phyloP scores from a whole-genome alignment of 2,113 vertebrate species.

The Carassius carassius region DNA sequence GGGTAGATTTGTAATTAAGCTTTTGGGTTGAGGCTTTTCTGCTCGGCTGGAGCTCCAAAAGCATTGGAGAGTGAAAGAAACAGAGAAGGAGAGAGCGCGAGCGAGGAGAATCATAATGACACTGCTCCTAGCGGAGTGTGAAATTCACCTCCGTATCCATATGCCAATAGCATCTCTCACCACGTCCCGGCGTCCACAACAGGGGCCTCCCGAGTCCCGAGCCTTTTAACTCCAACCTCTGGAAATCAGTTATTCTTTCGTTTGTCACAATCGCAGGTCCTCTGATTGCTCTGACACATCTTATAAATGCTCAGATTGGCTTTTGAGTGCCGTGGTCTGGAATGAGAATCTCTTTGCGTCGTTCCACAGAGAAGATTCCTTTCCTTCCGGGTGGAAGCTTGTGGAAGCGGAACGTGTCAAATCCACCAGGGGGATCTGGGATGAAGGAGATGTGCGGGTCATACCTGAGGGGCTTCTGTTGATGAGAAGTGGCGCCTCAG shows the following conservation, averaged over 20 bases:
- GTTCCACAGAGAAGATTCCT: slow-evolving; percentile 22
- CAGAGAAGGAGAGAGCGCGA: slow-evolving; percentile 9
- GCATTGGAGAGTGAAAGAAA: slow-evolving; percentile 38
- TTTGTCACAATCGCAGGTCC: not conserved
- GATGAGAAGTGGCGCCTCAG: slow-evolving; percentile 28
- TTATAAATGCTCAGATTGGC: slow-evolving; percentile 42
- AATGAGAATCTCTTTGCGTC: slow-evolving; percentile 33
- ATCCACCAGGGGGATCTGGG: slow-evolving; percentile 25
- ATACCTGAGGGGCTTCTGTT: slow-evolving; percentile 37
- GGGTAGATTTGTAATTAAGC: slow-evolving; percentile 49
- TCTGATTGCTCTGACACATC: slow-evolving; percentile 33
- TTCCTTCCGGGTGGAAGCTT: slow-evolving; percentile 26
- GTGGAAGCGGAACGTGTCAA: slow-evolving; percentile 36
- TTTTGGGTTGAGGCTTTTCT: slow-evolving; percentile 46
- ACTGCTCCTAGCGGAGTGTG: slow-evolving; percentile 42
- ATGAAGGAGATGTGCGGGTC: slow-evolving; percentile 26
- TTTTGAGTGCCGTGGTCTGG: not conserved
- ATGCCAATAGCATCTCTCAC: slow-evolving; percentile 36
- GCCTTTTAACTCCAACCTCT: slow-evolving; percentile 45
- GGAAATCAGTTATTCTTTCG: slow-evolving; percentile 39
- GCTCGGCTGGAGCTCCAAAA: slow-evolving; percentile 38
- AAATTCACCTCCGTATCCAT: slow-evolving; percentile 42
- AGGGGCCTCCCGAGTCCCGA: slow-evolving; percentile 36
- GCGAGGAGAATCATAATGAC: slow-evolving; percentile 42
- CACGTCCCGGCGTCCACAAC: not conserved